Percentiles rank a stretch among this genome's conserved stretches.
Conservation (phyloP, 2,888 invertebrate species). For the Habrosyne pyritoides region DNA sequence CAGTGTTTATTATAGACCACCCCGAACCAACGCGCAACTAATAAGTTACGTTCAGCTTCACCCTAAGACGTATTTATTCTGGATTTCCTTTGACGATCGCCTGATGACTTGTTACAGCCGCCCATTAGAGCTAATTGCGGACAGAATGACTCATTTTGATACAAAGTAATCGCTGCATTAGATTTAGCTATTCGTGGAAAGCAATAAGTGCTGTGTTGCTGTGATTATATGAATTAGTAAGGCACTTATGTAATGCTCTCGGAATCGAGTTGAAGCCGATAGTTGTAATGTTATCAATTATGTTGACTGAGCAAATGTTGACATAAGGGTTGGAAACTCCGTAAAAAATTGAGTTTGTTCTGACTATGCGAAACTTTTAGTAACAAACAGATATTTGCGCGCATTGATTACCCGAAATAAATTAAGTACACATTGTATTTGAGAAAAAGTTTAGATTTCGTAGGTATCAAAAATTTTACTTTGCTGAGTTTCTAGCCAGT, state of each 20-base stretch:
- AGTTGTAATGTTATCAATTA: too few species aligned
- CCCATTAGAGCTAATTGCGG: conserved; percentile 8
- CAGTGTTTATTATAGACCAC: neutral
- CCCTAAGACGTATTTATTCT: neutral
- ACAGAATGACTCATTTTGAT: conserved; percentile 7
- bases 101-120: conserved; percentile 1
- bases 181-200: neutral
- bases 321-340: too few species aligned
- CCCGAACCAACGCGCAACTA: neutral
- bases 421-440: too few species aligned
- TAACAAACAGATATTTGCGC: too few species aligned
- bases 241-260: neutral
- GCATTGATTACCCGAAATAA: too few species aligned
- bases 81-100: conserved; percentile 4
- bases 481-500: too few species aligned
- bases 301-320: too few species aligned
- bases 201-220: neutral
- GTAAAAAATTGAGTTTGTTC: too few species aligned
- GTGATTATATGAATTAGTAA: neutral
- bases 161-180: neutral
- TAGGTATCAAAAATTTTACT: too few species aligned
- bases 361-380: too few species aligned
- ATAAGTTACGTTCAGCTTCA: neutral
- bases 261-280: too few species aligned
- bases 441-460: too few species aligned